Conservation (phyloP, 2,113 vertebrate genomes). For the Mus spicilegus region DNA sequence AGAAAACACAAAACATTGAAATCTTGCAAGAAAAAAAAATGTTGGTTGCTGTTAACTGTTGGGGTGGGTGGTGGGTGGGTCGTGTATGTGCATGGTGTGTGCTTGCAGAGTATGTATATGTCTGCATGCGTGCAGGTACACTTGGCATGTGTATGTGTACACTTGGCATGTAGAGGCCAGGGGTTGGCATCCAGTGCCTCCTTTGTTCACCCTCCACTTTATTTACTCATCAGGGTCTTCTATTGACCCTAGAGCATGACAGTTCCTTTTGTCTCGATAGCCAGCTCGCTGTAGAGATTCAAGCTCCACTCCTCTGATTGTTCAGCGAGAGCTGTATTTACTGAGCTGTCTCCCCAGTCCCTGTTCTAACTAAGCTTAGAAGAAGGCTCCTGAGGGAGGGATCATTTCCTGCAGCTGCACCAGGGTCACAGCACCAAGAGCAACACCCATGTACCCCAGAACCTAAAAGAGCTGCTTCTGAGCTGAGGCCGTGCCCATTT, state of each 20-base stretch:
- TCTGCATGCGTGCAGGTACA: background rate
- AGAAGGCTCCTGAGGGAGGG: rapidly evolving
- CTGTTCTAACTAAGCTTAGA: background rate
- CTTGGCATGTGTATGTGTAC: too few relatives aligned
- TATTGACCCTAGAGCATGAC: background rate
- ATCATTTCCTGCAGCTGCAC: background rate
- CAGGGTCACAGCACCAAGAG: background rate
- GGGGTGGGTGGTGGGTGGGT: too few relatives aligned
- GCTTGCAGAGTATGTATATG: background rate
- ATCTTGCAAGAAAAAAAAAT: background rate
- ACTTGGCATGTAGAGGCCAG: background rate
- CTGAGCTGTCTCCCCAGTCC: background rate
- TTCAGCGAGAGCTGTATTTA: background rate
- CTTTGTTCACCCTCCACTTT: background rate
- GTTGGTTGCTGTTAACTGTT: background rate
- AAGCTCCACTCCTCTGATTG: background rate
- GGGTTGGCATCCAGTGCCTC: background rate
- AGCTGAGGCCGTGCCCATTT: background rate
- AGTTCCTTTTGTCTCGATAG: background rate
- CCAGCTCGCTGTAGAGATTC: background rate
- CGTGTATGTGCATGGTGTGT: background rate
- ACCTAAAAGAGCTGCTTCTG: background rate
- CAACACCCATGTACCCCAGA: rapidly evolving
- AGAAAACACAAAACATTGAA: background rate
- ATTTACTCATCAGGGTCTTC: background rate